Percentiles rank a stretch among this genome's conserved stretches.
Evolutionary conservation across 2,113 vertebrate genomes (phyloP).

Genomic region (Corynorhinus townsendii): DNA sequence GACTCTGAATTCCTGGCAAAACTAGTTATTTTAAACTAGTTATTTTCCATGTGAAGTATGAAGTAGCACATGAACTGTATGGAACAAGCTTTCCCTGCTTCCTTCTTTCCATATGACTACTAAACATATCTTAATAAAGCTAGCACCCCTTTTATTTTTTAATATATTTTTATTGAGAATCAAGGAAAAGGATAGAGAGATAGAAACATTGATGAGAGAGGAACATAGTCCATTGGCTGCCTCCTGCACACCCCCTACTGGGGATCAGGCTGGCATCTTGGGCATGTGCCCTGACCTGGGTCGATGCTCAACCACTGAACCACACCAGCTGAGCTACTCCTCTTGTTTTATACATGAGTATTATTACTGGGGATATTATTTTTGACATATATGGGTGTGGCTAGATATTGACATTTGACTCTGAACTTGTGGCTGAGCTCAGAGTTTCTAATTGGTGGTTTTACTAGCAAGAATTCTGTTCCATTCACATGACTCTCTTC

Average conservation of each 20-base stretch:
- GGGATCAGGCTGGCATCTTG: no score
- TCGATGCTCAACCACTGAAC: no score
- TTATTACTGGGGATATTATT: neutral
- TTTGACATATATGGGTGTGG: neutral
- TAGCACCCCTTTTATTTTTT: neutral
- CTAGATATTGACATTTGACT: neutral
- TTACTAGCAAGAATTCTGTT: neutral
- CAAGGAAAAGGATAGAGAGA: no score
- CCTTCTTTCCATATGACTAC: neutral
- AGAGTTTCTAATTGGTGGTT: neutral
- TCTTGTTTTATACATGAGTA: neutral
- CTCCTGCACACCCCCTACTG: no score
- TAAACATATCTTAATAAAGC: neutral
- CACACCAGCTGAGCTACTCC: neutral
- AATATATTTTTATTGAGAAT: no score
- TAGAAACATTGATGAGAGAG: no score
- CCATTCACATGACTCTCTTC: neutral
- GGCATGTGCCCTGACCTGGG: no score
- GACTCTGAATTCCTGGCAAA: neutral
- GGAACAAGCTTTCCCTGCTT: neutral
- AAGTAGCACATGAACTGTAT: neutral
- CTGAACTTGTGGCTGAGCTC: neutral
- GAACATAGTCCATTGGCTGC: no score
- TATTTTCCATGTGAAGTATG: neutral
- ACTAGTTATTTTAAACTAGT: neutral